Evolutionary conservation across 2,113 vertebrate species (phyloP).

Genomic region (Gnathonemus longibarbis): DNA sequence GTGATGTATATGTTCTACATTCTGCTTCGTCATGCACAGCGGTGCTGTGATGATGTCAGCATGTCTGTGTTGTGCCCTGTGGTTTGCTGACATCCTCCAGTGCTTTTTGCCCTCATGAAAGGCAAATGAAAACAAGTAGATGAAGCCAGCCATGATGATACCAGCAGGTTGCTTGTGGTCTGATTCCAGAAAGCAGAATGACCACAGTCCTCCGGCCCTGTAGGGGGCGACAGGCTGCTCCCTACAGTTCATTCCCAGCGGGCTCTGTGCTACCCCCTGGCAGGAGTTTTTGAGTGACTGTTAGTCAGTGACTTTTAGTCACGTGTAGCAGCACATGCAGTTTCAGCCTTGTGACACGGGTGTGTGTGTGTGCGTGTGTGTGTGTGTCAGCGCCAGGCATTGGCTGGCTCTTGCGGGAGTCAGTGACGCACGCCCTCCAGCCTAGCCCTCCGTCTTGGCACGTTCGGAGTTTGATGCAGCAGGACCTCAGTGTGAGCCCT

Average conservation of each 20-base stretch:
- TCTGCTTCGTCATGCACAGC: neutral
- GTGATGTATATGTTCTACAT: neutral
- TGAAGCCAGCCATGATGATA: neutral
- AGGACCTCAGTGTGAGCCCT: conserved; percentile 1
- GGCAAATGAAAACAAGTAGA: neutral
- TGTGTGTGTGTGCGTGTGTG: neutral
- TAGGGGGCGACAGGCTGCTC: neutral
- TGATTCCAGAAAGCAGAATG: neutral
- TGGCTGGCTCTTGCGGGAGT: neutral
- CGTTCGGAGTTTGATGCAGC: neutral
- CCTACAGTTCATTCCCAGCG: neutral
- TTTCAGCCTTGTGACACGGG: neutral
- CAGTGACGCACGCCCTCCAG: neutral
- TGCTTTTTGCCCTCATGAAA: neutral
- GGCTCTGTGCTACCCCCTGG: neutral
- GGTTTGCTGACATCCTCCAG: neutral
- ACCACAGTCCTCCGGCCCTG: neutral
- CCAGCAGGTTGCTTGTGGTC: neutral
- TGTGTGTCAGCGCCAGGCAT: conserved; percentile 16
- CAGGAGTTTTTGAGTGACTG: neutral
- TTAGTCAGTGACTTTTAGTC: neutral
- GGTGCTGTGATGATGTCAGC: neutral
- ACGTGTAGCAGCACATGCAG: neutral
- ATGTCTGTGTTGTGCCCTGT: neutral
- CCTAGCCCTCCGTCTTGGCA: conserved; percentile 18